These are phyloP conservation scores for Tholera decimalis DNA, from an alignment of 2,888 invertebrate species.

Conservation along the genomic window DNA sequence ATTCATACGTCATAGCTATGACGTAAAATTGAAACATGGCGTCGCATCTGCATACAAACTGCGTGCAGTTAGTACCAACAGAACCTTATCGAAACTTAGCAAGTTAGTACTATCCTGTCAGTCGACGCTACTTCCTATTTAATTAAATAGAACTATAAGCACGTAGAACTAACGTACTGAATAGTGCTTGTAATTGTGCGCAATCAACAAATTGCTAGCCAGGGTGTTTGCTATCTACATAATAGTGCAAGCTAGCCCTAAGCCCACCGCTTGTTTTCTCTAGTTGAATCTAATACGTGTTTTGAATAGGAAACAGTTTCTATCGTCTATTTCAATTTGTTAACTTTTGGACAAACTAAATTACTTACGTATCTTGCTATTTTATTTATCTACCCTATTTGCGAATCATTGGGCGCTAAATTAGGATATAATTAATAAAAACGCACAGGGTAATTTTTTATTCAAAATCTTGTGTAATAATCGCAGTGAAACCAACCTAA, in stretches of 20 bases:
- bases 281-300: constrained; percentile 18
- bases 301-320: constrained; percentile 18
- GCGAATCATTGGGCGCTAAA: not conserved
- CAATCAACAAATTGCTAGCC: constrained; percentile 21
- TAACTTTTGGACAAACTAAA: not conserved
- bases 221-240: constrained; percentile 6
- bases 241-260: constrained; percentile 20
- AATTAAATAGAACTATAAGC: not conserved
- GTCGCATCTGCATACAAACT: constrained; percentile 13
- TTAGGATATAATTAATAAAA: not conserved
- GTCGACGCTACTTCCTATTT: not conserved
- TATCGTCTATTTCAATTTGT: not conserved
- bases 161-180: constrained; percentile 19
- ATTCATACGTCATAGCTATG: constrained; percentile 35
- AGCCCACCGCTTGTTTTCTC: constrained; percentile 8
- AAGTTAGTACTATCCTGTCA: too few species aligned
- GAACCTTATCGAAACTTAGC: constrained; percentile 1
- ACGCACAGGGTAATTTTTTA: not conserved
- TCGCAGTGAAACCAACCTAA: too few species aligned
- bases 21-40: constrained; percentile 33
- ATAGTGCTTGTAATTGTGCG: constrained; percentile 14
- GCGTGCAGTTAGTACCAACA: not conserved
- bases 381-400: not conserved
- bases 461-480: too few species aligned
- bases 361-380: not conserved